Base-by-base conservation (phyloP, 2,888 invertebrate genomes). In the Phyllotreta cruciferae region DNA sequence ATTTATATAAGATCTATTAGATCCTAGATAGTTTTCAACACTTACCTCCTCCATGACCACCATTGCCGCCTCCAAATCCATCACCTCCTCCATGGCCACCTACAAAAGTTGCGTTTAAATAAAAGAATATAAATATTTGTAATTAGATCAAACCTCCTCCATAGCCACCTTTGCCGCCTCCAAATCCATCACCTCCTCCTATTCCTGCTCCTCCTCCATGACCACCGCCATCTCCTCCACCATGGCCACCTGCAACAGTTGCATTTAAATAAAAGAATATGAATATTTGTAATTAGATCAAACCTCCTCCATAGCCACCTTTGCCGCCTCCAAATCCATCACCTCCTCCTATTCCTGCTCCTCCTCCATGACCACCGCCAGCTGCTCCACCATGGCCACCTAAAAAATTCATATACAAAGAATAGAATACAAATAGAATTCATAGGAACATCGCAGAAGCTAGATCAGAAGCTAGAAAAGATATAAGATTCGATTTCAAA, bases 131-230 rank as follows among this genome's bases (percentile, higher is more conserved):
- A 6, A 36, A 37, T 50, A 10, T 10, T 24, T 24, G 24, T 24
- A 4, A 1, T 3, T 4, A 4, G 24, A 24, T 14, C 13, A 36
- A 36, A 24, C 52, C 52, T 7, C 53, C 53, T 53, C 53, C 24
- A n/a, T 10, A 9, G 3, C 52, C 56, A 8, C 56, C 57, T 39
- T 45, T 35, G 10, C 57, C 38, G 49, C 61, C 61, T 37, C 41
- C 44, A 35, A 10, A 53, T 38, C 7, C 37, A 24, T 47, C 11
- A 7, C 11, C 11, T 9, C 35, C 24, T 3, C 52, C 24, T 3
- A 9, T 3, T 41, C 41, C 41, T 9, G 10, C 10, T 41, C 41
- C 41, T 41, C 52, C 56, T 6, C 56, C 24, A 24, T 24, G 24
- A 24, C 24, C 24, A 24, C 24, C 24, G 34, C 7, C 41, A 4